A percentile compares a stretch with the other conserved stretches of the same genome.
Conservation (phyloP, 1,140 invertebrate genomes). For the Saccostrea cuccullata region DNA sequence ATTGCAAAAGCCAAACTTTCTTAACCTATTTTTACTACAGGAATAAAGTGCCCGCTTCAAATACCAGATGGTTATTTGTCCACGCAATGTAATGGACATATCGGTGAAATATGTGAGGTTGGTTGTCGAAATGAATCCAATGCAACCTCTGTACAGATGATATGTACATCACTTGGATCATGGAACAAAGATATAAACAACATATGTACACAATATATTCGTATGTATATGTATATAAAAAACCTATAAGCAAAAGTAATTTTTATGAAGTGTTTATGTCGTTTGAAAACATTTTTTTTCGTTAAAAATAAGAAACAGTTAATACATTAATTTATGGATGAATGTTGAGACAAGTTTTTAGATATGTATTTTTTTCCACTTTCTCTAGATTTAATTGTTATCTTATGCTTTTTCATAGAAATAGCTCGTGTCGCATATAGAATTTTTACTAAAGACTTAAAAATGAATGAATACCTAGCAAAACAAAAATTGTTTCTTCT, state of each 20-base stretch:
- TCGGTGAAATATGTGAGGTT: neutral
- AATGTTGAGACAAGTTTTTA: neutral
- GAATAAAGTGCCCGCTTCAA: neutral
- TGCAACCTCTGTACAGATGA: neutral
- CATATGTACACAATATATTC: neutral
- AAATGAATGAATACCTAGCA: neutral
- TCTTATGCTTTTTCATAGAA: no score
- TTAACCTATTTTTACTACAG: neutral
- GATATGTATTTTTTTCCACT: no score
- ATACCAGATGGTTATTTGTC: neutral
- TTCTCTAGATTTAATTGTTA: no score
- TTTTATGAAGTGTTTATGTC: no score
- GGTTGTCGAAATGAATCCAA: neutral
- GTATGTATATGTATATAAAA: no score
- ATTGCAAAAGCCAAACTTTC: neutral
- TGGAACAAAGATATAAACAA: neutral
- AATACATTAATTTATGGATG: neutral
- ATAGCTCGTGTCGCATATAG: no score
- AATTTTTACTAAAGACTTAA: neutral
- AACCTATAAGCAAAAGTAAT: no score
- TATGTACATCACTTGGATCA: neutral
- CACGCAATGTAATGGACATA: neutral
- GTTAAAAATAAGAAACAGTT: neutral
- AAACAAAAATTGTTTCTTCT: neutral
- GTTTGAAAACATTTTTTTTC: no score